Percentiles rank a stretch among this genome's conserved stretches.
phyloP scores from a whole-genome alignment of 2,888 invertebrate species.

The Minunthozetes semirufus region DNA sequence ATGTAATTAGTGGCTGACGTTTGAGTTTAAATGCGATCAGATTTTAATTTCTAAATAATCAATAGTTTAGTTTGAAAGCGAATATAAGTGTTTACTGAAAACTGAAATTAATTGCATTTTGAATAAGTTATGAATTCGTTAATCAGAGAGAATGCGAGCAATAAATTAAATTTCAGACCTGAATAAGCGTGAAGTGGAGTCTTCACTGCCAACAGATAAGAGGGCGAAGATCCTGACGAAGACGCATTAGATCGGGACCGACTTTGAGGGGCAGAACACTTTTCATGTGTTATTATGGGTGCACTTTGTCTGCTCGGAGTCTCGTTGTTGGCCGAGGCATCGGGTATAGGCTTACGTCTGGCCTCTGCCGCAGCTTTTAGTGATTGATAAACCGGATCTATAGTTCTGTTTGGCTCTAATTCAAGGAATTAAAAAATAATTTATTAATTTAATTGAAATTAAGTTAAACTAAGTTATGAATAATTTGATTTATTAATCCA shows the following conservation, averaged over 20 bases:
- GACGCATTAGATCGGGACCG: constrained; percentile 41
- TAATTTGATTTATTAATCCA: too few relatives aligned
- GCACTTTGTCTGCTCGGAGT: background rate
- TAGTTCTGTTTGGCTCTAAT: background rate
- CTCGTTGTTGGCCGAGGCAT: background rate
- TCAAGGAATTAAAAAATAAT: too few relatives aligned
- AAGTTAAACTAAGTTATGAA: constrained; percentile 52
- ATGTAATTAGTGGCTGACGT: too few relatives aligned
- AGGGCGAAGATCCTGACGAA: constrained; percentile 42
- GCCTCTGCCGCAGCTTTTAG: constrained; percentile 90
- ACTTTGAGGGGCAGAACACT: background rate
- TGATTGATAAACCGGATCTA: constrained; percentile 84
- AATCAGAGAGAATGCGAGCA: background rate
- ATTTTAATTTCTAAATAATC: too few relatives aligned
- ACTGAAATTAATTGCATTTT: background rate
- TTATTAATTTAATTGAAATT: too few relatives aligned
- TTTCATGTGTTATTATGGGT: background rate
- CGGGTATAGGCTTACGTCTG: constrained; percentile 31
- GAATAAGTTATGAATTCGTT: background rate
- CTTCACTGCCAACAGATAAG: constrained; percentile 41
- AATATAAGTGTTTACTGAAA: too few relatives aligned
- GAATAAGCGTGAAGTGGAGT: constrained; percentile 41
- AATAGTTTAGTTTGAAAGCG: too few relatives aligned
- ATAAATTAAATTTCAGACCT: constrained; percentile 35
- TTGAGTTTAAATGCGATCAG: too few relatives aligned